These are phyloP conservation scores for Micromesistius poutassou DNA, from an alignment of 2,797 vertebrate species.

Conservation along the genomic window DNA sequence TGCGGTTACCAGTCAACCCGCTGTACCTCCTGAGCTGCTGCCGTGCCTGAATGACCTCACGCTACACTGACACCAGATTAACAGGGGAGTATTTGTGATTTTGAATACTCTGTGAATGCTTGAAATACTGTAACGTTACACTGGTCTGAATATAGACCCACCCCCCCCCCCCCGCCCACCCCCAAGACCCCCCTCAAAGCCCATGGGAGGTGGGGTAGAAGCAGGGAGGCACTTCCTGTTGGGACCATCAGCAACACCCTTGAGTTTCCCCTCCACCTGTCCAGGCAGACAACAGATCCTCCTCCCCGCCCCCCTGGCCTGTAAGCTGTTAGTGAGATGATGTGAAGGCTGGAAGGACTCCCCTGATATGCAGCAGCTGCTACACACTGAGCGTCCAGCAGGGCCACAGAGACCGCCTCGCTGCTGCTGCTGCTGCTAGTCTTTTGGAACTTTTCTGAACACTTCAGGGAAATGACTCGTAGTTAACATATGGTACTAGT, in stretches of 20 bases:
- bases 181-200: neutral
- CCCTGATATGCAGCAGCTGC: slow-evolving; percentile 17
- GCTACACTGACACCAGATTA: slow-evolving; percentile 30
- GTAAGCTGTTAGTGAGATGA: slow-evolving; percentile 7
- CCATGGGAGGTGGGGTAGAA: slow-evolving; percentile 22
- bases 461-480: neutral
- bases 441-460: neutral
- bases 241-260: slow-evolving; percentile 67
- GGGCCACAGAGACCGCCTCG: neutral
- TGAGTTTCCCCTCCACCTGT: slow-evolving; percentile 64
- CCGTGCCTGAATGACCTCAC: slow-evolving; percentile 8
- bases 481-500: neutral
- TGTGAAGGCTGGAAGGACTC: slow-evolving; percentile 2
- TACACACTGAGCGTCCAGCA: neutral
- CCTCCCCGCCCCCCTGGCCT: neutral
- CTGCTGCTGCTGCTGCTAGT: neutral
- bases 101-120: slow-evolving; percentile 81
- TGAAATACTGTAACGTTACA: slow-evolving; percentile 81
- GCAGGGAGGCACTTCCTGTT: slow-evolving; percentile 64
- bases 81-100: slow-evolving; percentile 50
- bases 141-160: slow-evolving; percentile 77
- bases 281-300: slow-evolving; percentile 42
- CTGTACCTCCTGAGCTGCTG: too few species aligned
- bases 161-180: slow-evolving; percentile 56
- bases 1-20: too few species aligned